A percentile compares a stretch with the other conserved stretches of the same genome.
These are phyloP conservation scores for Athalia circularis DNA, from an alignment of 2,888 invertebrate genomes.

Conservation along the genomic window DNA sequence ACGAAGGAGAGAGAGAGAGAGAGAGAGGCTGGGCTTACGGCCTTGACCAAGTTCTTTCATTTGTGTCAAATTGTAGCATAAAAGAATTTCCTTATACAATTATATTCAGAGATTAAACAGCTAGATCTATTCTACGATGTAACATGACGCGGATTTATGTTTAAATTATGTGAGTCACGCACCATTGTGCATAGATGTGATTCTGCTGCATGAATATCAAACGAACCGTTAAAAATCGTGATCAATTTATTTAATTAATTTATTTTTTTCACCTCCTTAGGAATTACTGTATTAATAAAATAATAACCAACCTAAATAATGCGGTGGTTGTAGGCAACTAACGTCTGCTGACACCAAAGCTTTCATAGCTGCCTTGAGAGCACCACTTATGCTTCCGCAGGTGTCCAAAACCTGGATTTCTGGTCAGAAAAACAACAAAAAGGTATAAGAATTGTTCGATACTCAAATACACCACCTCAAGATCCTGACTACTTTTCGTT, in stretches of 20 bases:
- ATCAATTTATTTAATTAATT: too few relatives aligned
- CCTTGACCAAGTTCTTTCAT: slow-evolving; percentile 13
- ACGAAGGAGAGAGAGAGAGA: not conserved
- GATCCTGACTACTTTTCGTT: too few relatives aligned
- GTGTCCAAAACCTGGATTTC: slow-evolving; percentile 69
- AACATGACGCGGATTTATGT: too few relatives aligned
- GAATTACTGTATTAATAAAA: not conserved
- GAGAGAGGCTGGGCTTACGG: not conserved
- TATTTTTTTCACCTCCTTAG: too few relatives aligned
- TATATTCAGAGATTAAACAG: too few relatives aligned
- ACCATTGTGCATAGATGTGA: too few relatives aligned
- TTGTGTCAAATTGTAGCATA: not conserved
- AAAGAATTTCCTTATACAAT: not conserved
- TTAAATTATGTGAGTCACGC: too few relatives aligned
- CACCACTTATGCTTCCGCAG: slow-evolving; percentile 70
- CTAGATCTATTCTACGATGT: too few relatives aligned
- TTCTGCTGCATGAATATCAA: too few relatives aligned
- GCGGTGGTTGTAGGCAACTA: slow-evolving; percentile 70
- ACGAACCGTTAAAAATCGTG: too few relatives aligned
- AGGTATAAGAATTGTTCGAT: not conserved
- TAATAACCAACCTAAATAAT: slow-evolving; percentile 67
- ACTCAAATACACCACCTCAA: too few relatives aligned
- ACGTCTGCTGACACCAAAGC: slow-evolving; percentile 70
- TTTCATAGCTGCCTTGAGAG: slow-evolving; percentile 71
- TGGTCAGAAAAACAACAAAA: slow-evolving; percentile 43